These are phyloP conservation scores for Sebastes miniatus DNA, from an alignment of 2,797 vertebrate species.

Conservation along the genomic window DNA sequence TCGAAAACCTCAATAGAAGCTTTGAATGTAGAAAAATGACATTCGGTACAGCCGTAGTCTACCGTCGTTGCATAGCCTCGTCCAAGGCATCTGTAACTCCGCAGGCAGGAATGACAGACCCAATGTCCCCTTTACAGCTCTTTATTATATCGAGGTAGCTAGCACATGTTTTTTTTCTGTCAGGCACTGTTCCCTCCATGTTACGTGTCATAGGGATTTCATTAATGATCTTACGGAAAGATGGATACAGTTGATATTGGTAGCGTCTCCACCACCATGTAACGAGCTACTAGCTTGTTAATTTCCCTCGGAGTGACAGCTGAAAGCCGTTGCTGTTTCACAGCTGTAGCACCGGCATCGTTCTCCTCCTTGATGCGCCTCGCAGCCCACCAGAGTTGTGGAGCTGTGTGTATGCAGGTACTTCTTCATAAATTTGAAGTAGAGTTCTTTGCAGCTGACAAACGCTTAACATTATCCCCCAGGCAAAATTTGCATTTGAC, in stretches of 20 bases:
- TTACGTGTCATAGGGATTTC: neutral
- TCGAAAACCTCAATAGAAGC: neutral
- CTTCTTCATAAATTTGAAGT: neutral
- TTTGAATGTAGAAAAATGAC: neutral
- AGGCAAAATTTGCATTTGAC: neutral
- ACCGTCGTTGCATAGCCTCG: neutral
- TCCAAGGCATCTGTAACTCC: neutral
- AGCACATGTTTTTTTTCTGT: no score
- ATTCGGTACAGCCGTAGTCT: neutral
- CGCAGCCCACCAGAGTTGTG: neutral
- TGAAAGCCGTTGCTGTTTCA: no score
- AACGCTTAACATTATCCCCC: neutral
- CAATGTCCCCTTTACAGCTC: neutral
- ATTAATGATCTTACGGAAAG: neutral
- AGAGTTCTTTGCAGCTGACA: neutral
- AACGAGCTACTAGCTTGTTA: neutral
- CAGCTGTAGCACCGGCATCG: neutral
- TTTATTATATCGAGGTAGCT: neutral
- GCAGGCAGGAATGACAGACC: neutral
- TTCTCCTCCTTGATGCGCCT: neutral
- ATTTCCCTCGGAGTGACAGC: neutral
- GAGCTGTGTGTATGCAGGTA: neutral
- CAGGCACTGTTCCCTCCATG: neutral
- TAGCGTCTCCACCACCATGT: neutral
- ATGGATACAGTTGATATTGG: neutral